Evolutionary conservation across 2,113 vertebrate genomes (phyloP).

Genomic region (Sturnus vulgaris): DNA sequence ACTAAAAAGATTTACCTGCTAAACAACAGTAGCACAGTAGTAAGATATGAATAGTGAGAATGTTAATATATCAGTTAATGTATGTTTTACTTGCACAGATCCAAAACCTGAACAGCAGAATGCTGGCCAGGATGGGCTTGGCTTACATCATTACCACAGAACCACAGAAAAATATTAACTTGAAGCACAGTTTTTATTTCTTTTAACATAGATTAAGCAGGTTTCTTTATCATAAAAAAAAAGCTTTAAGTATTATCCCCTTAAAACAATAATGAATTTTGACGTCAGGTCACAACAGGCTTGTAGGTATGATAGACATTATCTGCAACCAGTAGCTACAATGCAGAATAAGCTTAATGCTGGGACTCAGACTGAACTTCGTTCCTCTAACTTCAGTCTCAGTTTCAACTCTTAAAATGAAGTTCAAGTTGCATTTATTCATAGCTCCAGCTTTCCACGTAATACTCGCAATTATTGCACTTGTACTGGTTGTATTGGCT

Average conservation of each 20-base stretch:
- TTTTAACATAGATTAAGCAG: slow-evolving; percentile 47
- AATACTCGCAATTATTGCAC: slow-evolving; percentile 74
- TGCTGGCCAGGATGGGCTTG: neutral
- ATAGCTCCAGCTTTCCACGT: slow-evolving; percentile 34
- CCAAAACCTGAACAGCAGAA: slow-evolving; percentile 7
- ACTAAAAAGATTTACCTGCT: slow-evolving; percentile 24
- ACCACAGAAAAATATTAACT: slow-evolving; percentile 52
- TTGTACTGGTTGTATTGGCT: slow-evolving; percentile 62
- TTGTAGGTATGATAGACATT: slow-evolving; percentile 15
- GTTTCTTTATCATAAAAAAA: slow-evolving; percentile 5
- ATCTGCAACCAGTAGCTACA: slow-evolving; percentile 46
- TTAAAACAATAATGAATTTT: slow-evolving; percentile 42
- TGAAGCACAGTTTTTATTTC: slow-evolving; percentile 62
- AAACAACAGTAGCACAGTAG: slow-evolving; percentile 27
- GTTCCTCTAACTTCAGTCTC: neutral
- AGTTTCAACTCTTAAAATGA: neutral
- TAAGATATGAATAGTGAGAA: slow-evolving; percentile 28
- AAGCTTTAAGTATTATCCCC: slow-evolving; percentile 64
- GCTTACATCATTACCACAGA: slow-evolving; percentile 46
- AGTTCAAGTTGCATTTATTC: slow-evolving; percentile 23
- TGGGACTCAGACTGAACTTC: neutral
- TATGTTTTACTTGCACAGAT: neutral
- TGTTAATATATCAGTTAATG: neutral
- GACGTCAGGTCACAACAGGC: slow-evolving; percentile 2
- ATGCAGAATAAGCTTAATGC: slow-evolving; percentile 11